These are phyloP conservation scores for Drymonia ruficornis DNA, from an alignment of 2,888 invertebrate genomes.

Conservation along the genomic window DNA sequence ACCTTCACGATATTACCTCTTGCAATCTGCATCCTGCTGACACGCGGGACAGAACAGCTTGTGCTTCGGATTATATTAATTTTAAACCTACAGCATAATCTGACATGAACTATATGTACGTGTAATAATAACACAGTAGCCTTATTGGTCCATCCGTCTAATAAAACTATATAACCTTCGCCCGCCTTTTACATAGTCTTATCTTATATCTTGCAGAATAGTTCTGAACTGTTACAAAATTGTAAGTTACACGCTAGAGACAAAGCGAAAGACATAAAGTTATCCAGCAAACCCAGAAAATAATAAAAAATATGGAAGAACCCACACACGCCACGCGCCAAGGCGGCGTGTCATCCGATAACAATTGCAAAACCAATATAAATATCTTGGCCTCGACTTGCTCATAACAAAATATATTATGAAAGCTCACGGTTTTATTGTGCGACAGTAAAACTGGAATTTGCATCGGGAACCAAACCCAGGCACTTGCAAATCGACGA, in stretches of 20 bases:
- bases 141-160: no score
- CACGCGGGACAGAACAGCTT: constrained; percentile 36
- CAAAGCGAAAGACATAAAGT: no score
- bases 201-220: no score
- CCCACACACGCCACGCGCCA: not conserved
- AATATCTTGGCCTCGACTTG: constrained; percentile 50
- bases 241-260: no score
- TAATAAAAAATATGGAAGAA: no score
- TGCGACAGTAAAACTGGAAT: constrained; percentile 68
- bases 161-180: no score
- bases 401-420: constrained; percentile 67
- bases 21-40: constrained; percentile 47
- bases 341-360: constrained; percentile 48
- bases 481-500: constrained; percentile 71
- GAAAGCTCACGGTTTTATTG: constrained; percentile 67
- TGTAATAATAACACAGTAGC: no score
- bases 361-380: constrained; percentile 58
- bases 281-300: no score
- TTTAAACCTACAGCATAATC: not conserved
- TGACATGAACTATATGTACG: no score
- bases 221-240: no score
- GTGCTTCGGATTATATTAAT: not conserved
- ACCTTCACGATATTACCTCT: constrained; percentile 47
- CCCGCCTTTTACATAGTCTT: no score
- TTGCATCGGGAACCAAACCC: constrained; percentile 72